Percentiles rank a stretch among this genome's conserved stretches.
These are phyloP conservation scores for Cacoxenus indagator DNA, from an alignment of 2,888 invertebrate genomes.

Conservation along the genomic window DNA sequence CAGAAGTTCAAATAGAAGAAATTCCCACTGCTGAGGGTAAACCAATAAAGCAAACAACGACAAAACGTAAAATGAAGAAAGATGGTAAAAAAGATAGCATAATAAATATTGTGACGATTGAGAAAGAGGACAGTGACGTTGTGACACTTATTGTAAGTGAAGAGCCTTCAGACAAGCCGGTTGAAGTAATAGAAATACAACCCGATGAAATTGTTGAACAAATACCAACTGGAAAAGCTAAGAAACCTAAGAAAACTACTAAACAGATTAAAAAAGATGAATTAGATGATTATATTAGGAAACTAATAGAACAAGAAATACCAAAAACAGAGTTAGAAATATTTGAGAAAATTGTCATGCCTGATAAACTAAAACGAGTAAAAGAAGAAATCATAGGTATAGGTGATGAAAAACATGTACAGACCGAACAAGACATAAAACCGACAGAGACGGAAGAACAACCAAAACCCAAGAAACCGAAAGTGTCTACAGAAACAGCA, in stretches of 20 bases:
- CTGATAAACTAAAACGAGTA: conserved; percentile 55
- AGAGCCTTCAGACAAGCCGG: conserved; percentile 43
- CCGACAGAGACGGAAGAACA: conserved; percentile 26
- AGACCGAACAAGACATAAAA: conserved; percentile 29
- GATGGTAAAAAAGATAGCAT: conserved; percentile 54
- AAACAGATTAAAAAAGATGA: conserved; percentile 63
- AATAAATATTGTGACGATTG: conserved; percentile 61
- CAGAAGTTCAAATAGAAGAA: conserved; percentile 56
- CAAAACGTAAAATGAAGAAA: conserved; percentile 63
- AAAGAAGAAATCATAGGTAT: conserved; percentile 43
- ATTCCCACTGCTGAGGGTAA: conserved; percentile 56
- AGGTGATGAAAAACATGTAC: conserved; percentile 32
- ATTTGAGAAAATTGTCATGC: conserved; percentile 67
- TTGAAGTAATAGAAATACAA: conserved; percentile 36
- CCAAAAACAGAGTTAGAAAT: conserved; percentile 69
- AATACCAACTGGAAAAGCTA: conserved; percentile 54
- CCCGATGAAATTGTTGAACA: conserved; percentile 52
- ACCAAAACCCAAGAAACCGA: conserved; percentile 46
- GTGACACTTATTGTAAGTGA: conserved; percentile 62
- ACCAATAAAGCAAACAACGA: conserved; percentile 61
- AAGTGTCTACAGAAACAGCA: conserved; percentile 64
- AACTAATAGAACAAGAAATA: conserved; percentile 62
- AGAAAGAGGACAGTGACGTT: conserved; percentile 60
- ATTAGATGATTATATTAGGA: conserved; percentile 57
- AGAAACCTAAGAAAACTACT: conserved; percentile 56